phyloP scores from a whole-genome alignment of 2,113 vertebrate genomes.

The Lophius piscatorius region DNA sequence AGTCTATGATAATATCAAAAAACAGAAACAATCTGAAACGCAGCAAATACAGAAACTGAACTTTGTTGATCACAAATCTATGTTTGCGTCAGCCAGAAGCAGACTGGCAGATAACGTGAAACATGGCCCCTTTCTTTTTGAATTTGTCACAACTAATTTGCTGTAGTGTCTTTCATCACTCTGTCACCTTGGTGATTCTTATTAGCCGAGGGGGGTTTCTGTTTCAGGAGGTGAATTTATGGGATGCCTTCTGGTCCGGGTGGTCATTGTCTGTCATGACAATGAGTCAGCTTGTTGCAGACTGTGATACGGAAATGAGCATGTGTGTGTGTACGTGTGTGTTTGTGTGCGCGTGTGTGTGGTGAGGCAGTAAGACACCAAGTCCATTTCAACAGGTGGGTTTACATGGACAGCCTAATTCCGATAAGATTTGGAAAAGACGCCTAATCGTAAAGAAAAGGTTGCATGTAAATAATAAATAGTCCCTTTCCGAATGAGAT shows the following conservation, averaged over 20 bases:
- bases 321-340: slow-evolving; percentile 21
- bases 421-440: too few relatives aligned
- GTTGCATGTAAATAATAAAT: too few relatives aligned
- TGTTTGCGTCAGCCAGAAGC: slow-evolving; percentile 17
- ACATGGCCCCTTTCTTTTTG: slow-evolving; percentile 21
- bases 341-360: slow-evolving; percentile 31
- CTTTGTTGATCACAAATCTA: background rate
- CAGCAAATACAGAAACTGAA: background rate
- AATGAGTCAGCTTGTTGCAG: slow-evolving; percentile 51
- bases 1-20: too few relatives aligned
- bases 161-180: slow-evolving; percentile 39
- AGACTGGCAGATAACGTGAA: slow-evolving; percentile 17
- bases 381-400: slow-evolving; percentile 21
- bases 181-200: slow-evolving; percentile 64
- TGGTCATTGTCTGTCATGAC: slow-evolving; percentile 67
- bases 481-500: too few relatives aligned
- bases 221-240: slow-evolving; percentile 55
- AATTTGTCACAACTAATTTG: slow-evolving; percentile 53
- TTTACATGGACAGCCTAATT: too few relatives aligned
- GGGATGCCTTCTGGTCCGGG: slow-evolving; percentile 43
- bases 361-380: slow-evolving; percentile 45
- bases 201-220: slow-evolving; percentile 47
- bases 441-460: too few relatives aligned
- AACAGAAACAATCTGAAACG: too few relatives aligned
- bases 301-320: slow-evolving; percentile 47